Evolutionary conservation across 1,140 invertebrate genomes (phyloP).

Genomic region (Homarus americanus): DNA sequence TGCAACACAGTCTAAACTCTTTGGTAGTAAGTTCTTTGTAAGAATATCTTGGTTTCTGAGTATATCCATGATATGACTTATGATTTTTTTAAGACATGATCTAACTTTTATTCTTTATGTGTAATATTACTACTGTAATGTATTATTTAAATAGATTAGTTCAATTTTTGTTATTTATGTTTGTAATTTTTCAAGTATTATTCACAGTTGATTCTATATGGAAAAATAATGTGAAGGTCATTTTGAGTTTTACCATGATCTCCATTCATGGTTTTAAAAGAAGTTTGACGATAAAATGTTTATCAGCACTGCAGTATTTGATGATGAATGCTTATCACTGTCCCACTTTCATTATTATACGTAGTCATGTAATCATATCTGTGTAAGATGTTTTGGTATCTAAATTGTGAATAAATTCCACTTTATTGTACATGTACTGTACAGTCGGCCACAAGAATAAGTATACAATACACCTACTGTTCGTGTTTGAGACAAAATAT

Average conservation of each 20-base stretch:
- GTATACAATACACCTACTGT: too few relatives aligned
- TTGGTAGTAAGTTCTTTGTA: neutral
- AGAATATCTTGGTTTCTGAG: neutral
- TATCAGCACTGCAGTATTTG: neutral
- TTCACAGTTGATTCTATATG: neutral
- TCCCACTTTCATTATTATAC: too few relatives aligned
- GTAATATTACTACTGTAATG: neutral
- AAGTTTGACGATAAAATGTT: neutral
- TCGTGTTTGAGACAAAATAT: too few relatives aligned
- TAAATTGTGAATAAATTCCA: too few relatives aligned
- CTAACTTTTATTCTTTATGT: neutral
- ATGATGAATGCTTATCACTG: neutral
- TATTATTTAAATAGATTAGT: neutral
- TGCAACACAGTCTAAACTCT: neutral
- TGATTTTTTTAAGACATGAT: neutral
- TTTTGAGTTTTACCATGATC: neutral
- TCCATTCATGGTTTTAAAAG: neutral
- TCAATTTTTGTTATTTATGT: neutral
- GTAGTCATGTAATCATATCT: too few relatives aligned
- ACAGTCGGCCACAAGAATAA: too few relatives aligned
- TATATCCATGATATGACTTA: neutral
- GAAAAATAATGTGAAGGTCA: neutral
- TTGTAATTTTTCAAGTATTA: neutral
- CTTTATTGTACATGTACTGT: too few relatives aligned
- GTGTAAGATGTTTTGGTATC: too few relatives aligned